These are phyloP conservation scores for Drosophila diplacantha DNA, from an alignment of 2,888 invertebrate genomes.

Conservation along the genomic window DNA sequence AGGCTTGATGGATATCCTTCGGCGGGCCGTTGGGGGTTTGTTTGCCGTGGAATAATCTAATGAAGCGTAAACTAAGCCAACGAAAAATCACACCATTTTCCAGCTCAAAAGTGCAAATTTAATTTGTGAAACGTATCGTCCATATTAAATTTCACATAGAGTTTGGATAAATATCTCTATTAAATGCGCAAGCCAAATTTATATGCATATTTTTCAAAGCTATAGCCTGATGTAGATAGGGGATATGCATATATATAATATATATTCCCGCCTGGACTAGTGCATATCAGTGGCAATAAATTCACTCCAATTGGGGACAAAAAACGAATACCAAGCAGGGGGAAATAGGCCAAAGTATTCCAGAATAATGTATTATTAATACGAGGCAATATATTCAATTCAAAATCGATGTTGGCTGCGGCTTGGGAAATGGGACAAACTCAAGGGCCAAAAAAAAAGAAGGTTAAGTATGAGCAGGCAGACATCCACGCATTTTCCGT, in stretches of 20 bases:
- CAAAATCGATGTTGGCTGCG: background rate
- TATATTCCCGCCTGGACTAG: background rate
- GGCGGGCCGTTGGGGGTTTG: background rate
- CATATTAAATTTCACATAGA: background rate
- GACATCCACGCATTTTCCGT: conserved; percentile 20
- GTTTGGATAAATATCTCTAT: background rate
- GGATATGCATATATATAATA: background rate
- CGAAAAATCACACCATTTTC: conserved; percentile 9
- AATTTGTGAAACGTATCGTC: background rate
- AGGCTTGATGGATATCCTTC: conserved; percentile 18
- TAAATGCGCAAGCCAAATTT: background rate
- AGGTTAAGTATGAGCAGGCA: conserved; percentile 18
- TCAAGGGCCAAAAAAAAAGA: conserved; percentile 8
- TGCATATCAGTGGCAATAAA: background rate
- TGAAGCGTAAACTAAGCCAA: conserved; percentile 11
- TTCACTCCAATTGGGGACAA: conserved; percentile 2
- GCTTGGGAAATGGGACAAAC: conserved; percentile 8
- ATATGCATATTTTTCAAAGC: background rate
- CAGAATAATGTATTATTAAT: conserved; percentile 13
- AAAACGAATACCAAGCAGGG: background rate
- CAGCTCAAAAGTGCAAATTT: conserved; percentile 1
- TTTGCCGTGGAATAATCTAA: conserved; percentile 9
- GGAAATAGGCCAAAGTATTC: background rate
- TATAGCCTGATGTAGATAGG: background rate
- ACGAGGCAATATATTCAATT: conserved; percentile 13